phyloP scores from a whole-genome alignment of 1,140 invertebrate species.

The Drosophila quadrilineata region DNA sequence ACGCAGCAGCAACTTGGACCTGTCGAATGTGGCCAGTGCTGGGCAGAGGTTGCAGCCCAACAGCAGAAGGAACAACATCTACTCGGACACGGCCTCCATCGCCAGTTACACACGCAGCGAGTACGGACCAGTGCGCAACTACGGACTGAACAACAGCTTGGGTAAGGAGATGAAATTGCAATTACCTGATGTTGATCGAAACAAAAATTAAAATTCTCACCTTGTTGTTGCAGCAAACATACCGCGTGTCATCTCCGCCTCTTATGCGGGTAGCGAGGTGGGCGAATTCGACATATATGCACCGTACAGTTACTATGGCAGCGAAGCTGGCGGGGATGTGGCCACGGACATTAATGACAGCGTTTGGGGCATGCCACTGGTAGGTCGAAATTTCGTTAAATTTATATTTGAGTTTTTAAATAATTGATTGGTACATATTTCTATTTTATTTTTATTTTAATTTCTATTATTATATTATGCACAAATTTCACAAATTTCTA shows the following conservation, averaged over 20 bases:
- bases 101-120: slow-evolving; percentile 79
- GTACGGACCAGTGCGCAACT: slow-evolving; percentile 69
- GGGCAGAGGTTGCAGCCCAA: slow-evolving; percentile 53
- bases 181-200: not conserved
- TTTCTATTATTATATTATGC: too few relatives aligned
- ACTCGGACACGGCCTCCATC: slow-evolving; percentile 78
- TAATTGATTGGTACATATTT: too few relatives aligned
- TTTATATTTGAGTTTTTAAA: not conserved
- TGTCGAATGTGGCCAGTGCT: slow-evolving; percentile 42
- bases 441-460: too few relatives aligned
- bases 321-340: slow-evolving; percentile 82
- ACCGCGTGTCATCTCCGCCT: slow-evolving; percentile 86
- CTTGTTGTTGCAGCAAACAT: slow-evolving; percentile 74
- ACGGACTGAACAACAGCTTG: slow-evolving; percentile 73
- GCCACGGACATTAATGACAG: slow-evolving; percentile 78
- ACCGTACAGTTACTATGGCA: slow-evolving; percentile 88
- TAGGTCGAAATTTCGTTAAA: slow-evolving; percentile 13
- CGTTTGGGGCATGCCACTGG: slow-evolving; percentile 79
- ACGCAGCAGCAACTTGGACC: slow-evolving; percentile 61
- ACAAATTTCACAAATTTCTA: too few relatives aligned
- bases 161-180: slow-evolving; percentile 31
- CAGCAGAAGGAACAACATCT: slow-evolving; percentile 51
- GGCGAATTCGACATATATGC: slow-evolving; percentile 89
- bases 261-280: slow-evolving; percentile 90
- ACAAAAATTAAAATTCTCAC: not conserved